Evolutionary conservation across 2,797 vertebrate genomes (phyloP), one percentile per base, ranked within the genome.

Genomic region (Todus mexicanus): DNA sequence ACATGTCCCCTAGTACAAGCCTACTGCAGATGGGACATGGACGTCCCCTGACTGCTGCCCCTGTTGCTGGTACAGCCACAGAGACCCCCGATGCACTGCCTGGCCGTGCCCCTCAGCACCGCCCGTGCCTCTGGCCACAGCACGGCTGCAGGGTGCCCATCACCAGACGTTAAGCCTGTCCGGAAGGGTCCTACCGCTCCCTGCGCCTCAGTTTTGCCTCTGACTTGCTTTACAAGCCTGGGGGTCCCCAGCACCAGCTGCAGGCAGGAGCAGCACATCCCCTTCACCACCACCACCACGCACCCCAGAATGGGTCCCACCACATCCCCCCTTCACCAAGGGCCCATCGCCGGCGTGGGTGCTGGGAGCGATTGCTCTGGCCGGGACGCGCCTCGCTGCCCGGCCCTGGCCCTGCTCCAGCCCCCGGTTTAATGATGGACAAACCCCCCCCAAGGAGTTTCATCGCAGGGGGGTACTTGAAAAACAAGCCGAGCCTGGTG

Each of bases 401-500:
- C 1, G 0, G 63, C 77, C 38, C 77, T 96, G 95, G 95, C 92
- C 71, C 80, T 1, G 9, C 88, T 95, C 95, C 95, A 95, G 88
- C 5, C 25, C 42, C 38, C 0, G 31, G 95, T 93, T 96, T 96
- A 96, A 96, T 96, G 88, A 95, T 96, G 90, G 94, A 96, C 94
- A 84, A 95, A 92, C 4, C 35, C 64, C 33, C 31, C 2, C 38
- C n/a, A 56, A 37, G 1, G 47, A 65, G 50, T 69, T n/a, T 56
- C 86, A 60, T 81, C 10, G 5, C 83, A 90, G 90, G 92, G 83
- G 95, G 86, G 76, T 77, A 92, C 92, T 93, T 17, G 25, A 81
- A 92, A 96, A 96, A 95, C 92, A 93, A 95, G 79, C 61, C 6
- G 2, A 50, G 69, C 50, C 69, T 90, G 94, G 87, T 42, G 1